Evolutionary conservation across 2,888 invertebrate species (phyloP), one percentile per base, ranked within the genome.

Genomic region (Caenorhabditis japonica): DNA sequence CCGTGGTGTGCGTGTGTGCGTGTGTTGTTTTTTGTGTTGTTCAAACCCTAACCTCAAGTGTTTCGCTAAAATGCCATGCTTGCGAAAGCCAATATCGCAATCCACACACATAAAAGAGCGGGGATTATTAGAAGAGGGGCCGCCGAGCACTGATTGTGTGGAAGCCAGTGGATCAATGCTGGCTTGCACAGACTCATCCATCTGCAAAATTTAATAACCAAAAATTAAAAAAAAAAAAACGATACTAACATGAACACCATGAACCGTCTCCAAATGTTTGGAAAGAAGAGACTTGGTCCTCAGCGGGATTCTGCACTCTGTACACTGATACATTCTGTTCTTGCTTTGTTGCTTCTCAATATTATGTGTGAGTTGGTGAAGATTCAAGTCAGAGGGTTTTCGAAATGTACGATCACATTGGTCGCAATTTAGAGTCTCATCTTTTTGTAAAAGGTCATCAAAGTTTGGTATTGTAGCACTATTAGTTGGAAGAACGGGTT

Each of bases 21-120:
- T n/a, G n/a, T n/a, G n/a, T n/a, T n/a, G n/a, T n/a, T n/a, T n/a
- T n/a, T n/a, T n/a, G n/a, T n/a, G n/a, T n/a, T n/a, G n/a, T n/a
- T n/a, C n/a, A n/a, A n/a, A n/a, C n/a, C n/a, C n/a, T n/a, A n/a
- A 78, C 62, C 97, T 92, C 73, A 97, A 91, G 90, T 99, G 97
- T 89, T 97, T 97, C 0, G 96, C 95, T 84, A 99, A 90, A 89
- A 97, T 97, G 0, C 97, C 97, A 87, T 95, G 96, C 86, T 96
- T 96, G 8, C 90, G 84, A 88, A 99, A 97, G 8, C 95, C 96
- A 81, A 95, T 94, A 88, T 94, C 94, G 88, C 97, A 97, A 88
- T 97, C 95, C 19, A 92, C 92, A 90, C 97, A 97, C 86, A 95
- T 94, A 88, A 96, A 97, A 17, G 97, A 96, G 53, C 97, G 91